Evolutionary conservation across 2,113 vertebrate genomes (phyloP).

Genomic region (Parotia lawesii): DNA sequence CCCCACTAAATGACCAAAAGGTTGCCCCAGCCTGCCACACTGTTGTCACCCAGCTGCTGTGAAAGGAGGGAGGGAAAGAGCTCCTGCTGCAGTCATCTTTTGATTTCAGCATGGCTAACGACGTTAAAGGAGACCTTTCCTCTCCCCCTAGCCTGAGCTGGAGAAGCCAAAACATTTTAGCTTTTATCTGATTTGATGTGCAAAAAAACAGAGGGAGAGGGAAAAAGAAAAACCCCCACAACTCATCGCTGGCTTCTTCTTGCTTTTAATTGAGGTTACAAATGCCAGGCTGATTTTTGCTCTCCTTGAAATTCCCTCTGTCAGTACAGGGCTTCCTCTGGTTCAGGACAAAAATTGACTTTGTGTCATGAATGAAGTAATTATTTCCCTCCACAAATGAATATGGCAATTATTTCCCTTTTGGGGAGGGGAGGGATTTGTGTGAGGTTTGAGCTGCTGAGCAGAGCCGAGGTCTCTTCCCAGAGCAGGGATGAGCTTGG

Average conservation of each 20-base stretch:
- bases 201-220: neutral
- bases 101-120: accelerated
- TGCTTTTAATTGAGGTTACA: neutral
- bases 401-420: constrained; percentile 8
- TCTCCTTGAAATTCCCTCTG: constrained; percentile 33
- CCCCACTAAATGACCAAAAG: neutral
- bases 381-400: constrained; percentile 36
- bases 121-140: neutral
- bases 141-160: neutral
- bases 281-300: constrained; percentile 28
- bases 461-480: neutral
- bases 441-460: neutral
- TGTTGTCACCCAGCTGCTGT: accelerated
- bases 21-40: neutral
- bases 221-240: no score
- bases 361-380: constrained; percentile 29
- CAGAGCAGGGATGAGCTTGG: accelerated
- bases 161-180: neutral
- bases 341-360: constrained; percentile 52
- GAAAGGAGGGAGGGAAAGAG: neutral
- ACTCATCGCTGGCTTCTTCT: neutral
- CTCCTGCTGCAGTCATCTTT: neutral
- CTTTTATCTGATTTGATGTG: neutral
- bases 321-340: neutral
- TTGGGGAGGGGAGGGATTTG: neutral